These are phyloP conservation scores for Falco biarmicus DNA, from an alignment of 2,797 vertebrate genomes.

Conservation along the genomic window DNA sequence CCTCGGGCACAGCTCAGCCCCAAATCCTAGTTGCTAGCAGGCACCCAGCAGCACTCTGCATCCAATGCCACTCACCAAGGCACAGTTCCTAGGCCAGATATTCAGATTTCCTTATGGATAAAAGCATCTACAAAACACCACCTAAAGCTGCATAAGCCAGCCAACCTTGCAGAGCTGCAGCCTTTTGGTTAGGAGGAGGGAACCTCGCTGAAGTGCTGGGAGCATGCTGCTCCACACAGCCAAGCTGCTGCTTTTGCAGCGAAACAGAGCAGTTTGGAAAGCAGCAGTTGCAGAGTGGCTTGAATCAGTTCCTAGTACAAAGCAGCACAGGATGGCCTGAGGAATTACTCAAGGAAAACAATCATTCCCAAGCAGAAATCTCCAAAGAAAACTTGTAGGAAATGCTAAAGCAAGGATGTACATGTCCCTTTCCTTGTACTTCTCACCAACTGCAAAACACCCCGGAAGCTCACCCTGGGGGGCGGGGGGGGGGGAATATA, in stretches of 20 bases:
- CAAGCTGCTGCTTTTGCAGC: not conserved
- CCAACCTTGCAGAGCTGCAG: not conserved
- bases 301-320: not conserved
- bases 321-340: not conserved
- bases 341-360: not conserved
- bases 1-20: not conserved
- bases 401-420: not conserved
- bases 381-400: constrained; percentile 2
- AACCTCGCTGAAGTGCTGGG: not conserved
- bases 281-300: not conserved
- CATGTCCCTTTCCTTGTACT: not conserved
- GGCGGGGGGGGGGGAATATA: not conserved
- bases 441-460: not conserved
- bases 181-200: not conserved
- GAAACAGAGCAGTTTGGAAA: not conserved
- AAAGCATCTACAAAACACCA: not conserved
- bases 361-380: not conserved
- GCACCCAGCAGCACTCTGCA: not conserved
- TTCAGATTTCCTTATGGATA: not conserved
- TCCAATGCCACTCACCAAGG: not conserved
- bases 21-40: not conserved
- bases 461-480: not conserved
- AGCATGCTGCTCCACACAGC: not conserved
- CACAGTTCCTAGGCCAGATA: rapidly evolving
- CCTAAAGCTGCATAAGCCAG: not conserved